Evolutionary conservation across 2,797 vertebrate genomes (phyloP).

Genomic region (Alfaro cultratus): DNA sequence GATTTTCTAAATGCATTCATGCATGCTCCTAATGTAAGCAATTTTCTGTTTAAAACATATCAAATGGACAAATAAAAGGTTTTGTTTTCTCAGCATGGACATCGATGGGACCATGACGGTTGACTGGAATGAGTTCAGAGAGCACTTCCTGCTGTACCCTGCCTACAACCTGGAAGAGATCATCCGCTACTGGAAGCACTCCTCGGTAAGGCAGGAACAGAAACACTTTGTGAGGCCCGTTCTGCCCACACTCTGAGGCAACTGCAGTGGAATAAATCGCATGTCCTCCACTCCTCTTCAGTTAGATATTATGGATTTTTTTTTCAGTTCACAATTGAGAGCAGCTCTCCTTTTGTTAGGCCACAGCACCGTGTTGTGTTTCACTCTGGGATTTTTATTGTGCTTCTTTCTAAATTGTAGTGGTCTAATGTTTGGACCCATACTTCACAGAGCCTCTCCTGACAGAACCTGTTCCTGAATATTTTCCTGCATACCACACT

Average conservation of each 20-base stretch:
- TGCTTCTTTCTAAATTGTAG: neutral
- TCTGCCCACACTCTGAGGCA: conserved; percentile 4
- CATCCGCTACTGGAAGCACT: conserved; percentile 94
- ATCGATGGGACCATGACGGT: conserved; percentile 93
- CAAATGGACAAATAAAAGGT: neutral
- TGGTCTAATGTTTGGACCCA: neutral
- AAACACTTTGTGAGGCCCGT: neutral
- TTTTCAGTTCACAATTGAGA: conserved; percentile 35
- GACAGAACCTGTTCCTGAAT: neutral
- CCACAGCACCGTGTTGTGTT: conserved; percentile 17
- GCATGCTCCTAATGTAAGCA: neutral
- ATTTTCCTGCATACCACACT: conserved; percentile 7
- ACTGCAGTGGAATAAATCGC: conserved; percentile 21
- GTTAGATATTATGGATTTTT: conserved; percentile 53
- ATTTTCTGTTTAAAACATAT: neutral
- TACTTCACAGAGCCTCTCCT: conserved; percentile 1
- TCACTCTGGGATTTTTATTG: conserved; percentile 8
- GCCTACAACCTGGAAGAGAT: conserved; percentile 92
- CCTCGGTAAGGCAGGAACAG: conserved; percentile 78
- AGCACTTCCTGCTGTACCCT: conserved; percentile 93
- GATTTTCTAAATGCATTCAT: neutral
- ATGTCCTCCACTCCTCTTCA: conserved; percentile 2
- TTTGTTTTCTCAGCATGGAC: conserved; percentile 86
- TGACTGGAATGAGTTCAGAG: conserved; percentile 97
- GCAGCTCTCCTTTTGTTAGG: conserved; percentile 44